phyloP scores from a whole-genome alignment of 2,888 invertebrate genomes.

The Epiblema foenella region DNA sequence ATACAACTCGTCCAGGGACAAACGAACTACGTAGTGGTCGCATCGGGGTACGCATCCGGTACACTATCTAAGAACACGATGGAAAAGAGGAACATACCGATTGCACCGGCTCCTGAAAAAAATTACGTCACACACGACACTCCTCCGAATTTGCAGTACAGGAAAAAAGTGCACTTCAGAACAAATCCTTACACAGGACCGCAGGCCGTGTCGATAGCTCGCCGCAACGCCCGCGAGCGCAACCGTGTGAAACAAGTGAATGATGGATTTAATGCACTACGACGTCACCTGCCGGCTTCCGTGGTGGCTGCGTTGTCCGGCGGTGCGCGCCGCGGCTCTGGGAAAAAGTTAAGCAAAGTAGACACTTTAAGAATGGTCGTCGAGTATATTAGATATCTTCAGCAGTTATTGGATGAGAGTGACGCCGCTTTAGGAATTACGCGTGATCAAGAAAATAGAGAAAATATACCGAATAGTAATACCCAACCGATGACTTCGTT shows the following conservation, averaged over 20 bases:
- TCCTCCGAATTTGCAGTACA: constrained; percentile 86
- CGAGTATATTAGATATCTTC: constrained; percentile 94
- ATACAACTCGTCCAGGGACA: constrained; percentile 83
- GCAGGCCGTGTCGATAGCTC: constrained; percentile 93
- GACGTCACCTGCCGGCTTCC: constrained; percentile 93
- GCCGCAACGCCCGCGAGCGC: constrained; percentile 96
- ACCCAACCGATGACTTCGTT: constrained; percentile 74
- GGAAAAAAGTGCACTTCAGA: constrained; percentile 90
- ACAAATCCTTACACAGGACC: constrained; percentile 86
- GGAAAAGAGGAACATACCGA: constrained; percentile 82
- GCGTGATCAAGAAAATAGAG: constrained; percentile 76
- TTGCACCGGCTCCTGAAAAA: constrained; percentile 86
- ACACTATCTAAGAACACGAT: constrained; percentile 78
- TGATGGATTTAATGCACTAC: constrained; percentile 94
- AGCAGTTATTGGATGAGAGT: constrained; percentile 91
- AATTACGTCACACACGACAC: constrained; percentile 82
- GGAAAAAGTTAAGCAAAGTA: constrained; percentile 94
- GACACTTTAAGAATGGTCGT: constrained; percentile 96
- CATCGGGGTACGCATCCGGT: constrained; percentile 79
- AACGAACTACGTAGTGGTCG: constrained; percentile 86
- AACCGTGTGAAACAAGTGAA: constrained; percentile 98
- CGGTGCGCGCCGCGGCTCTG: constrained; percentile 89
- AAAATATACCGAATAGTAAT: constrained; percentile 75
- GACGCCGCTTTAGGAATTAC: constrained; percentile 85
- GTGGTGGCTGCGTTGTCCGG: constrained; percentile 89